These are phyloP conservation scores for Martes martes DNA, from an alignment of 2,113 vertebrate species.

Conservation along the genomic window DNA sequence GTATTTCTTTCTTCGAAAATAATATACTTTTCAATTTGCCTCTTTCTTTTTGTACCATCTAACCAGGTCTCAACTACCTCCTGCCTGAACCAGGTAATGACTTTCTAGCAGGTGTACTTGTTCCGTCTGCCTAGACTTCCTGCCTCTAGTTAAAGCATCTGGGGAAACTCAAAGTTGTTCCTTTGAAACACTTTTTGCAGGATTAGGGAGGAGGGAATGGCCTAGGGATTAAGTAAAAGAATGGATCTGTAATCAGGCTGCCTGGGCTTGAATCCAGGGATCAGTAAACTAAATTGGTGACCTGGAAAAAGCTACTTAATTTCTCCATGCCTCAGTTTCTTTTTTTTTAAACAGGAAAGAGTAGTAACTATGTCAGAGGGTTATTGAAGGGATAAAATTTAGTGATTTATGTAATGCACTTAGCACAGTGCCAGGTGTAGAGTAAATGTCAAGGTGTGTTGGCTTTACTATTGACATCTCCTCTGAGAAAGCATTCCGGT, in stretches of 20 bases:
- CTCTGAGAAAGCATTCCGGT: neutral
- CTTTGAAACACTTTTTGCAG: neutral
- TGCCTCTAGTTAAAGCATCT: neutral
- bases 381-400: neutral
- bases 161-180: neutral
- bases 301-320: neutral
- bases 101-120: neutral
- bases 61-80: neutral
- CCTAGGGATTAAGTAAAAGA: neutral
- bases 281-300: neutral
- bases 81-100: neutral
- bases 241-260: neutral
- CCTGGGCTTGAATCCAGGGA: neutral
- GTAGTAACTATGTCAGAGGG: neutral
- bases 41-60: neutral
- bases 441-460: neutral
- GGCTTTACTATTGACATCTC: neutral
- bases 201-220: neutral
- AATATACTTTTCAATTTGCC: neutral
- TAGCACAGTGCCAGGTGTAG: neutral
- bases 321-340: neutral
- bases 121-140: neutral
- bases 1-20: constrained; percentile 11
- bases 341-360: neutral
- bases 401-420: neutral